Evolutionary conservation across 1,140 invertebrate species (phyloP).

Genomic region (Cotesia typhae): DNA sequence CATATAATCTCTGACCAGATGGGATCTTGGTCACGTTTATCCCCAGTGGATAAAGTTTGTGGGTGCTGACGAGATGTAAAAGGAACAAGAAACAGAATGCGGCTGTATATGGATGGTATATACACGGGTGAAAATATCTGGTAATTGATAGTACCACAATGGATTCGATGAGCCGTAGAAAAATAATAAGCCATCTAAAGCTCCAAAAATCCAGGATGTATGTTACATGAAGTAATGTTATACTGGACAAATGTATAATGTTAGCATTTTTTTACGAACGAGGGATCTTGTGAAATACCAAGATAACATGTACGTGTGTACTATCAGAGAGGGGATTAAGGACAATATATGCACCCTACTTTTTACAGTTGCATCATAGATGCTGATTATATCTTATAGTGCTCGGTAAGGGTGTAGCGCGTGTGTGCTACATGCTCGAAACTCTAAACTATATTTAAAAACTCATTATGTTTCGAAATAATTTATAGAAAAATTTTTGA

Average conservation of each 20-base stretch:
- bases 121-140: constrained; percentile 43
- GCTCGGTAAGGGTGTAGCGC: constrained; percentile 13
- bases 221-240: too few relatives aligned
- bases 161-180: constrained; percentile 57
- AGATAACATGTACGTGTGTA: too few relatives aligned
- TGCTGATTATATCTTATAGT: constrained; percentile 12
- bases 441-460: not conserved
- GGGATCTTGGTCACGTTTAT: constrained; percentile 60
- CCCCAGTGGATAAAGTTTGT: constrained; percentile 50
- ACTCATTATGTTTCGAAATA: too few relatives aligned
- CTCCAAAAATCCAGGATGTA: too few relatives aligned
- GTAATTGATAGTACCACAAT: constrained; percentile 59
- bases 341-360: constrained; percentile 34
- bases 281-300: too few relatives aligned
- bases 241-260: too few relatives aligned
- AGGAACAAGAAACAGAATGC: constrained; percentile 19
- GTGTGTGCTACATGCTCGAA: not conserved
- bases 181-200: constrained; percentile 55
- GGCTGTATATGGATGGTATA: not conserved
- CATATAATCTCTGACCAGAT: constrained; percentile 52
- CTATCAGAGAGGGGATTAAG: constrained; percentile 21
- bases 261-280: too few relatives aligned
- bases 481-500: too few relatives aligned
- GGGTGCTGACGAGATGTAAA: constrained; percentile 4
- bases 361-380: constrained; percentile 14